Evolutionary conservation across 1,140 invertebrate species (phyloP).

Genomic region (Camponotus floridanus): DNA sequence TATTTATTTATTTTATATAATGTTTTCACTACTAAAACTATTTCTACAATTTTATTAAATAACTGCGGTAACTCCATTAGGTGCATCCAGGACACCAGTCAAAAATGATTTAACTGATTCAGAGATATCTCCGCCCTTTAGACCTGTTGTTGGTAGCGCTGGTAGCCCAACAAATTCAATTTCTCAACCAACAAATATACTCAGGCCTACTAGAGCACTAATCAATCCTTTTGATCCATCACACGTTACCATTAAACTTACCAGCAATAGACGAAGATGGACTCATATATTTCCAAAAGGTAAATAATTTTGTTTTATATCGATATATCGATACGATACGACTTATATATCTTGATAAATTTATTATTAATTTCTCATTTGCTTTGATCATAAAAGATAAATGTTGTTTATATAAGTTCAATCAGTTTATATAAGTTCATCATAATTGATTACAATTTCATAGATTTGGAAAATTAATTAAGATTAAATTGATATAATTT

Average conservation of each 20-base stretch:
- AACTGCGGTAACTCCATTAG: conserved; percentile 51
- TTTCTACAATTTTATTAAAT: conserved; percentile 29
- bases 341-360: not conserved
- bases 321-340: no score
- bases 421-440: not conserved
- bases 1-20: not conserved
- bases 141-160: conserved; percentile 88
- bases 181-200: conserved; percentile 82
- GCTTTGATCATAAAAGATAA: not conserved
- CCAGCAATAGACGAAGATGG: conserved; percentile 98
- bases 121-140: conserved; percentile 87
- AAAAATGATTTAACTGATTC: conserved; percentile 84
- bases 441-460: conserved; percentile 4
- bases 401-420: not conserved
- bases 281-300: conserved; percentile 99
- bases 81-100: conserved; percentile 76
- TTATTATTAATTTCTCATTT: conserved; percentile 1
- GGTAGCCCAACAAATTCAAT: conserved; percentile 82
- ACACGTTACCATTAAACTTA: conserved; percentile 98
- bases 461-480: not conserved
- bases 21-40: not conserved
- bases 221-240: conserved; percentile 99
- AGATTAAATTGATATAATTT: conserved; percentile 32
- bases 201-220: conserved; percentile 90
- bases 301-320: conserved; percentile 76